Percentiles rank a stretch among this genome's conserved stretches.
Evolutionary conservation across 2,113 vertebrate genomes (phyloP).

Genomic region (Stigmatopora argus): DNA sequence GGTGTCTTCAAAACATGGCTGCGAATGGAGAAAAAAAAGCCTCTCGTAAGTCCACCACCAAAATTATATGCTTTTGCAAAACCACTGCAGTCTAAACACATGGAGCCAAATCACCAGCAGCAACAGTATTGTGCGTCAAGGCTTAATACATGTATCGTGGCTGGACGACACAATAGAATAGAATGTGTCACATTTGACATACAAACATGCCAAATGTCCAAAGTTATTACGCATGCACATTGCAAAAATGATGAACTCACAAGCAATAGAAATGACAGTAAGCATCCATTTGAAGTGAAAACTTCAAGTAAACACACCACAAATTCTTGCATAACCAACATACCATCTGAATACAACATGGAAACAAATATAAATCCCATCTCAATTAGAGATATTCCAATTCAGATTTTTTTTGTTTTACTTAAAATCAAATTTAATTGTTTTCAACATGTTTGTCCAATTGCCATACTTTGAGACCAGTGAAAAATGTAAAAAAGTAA

Average conservation of each 20-base stretch:
- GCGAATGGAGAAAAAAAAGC: conserved; percentile 35
- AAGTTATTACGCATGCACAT: not conserved
- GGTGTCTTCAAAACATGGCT: conserved; percentile 54
- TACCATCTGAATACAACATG: not conserved
- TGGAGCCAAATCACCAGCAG: conserved; percentile 44
- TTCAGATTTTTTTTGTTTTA: too few relatives aligned
- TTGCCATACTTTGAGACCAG: too few relatives aligned
- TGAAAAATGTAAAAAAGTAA: too few relatives aligned
- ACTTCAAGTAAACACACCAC: not conserved
- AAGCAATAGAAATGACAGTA: not conserved
- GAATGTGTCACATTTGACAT: not conserved
- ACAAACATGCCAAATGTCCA: not conserved
- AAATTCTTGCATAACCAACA: not conserved
- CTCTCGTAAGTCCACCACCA: conserved; percentile 37
- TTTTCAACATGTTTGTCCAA: too few relatives aligned
- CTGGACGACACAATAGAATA: conserved; percentile 27
- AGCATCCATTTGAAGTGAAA: not conserved
- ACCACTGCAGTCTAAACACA: conserved; percentile 56
- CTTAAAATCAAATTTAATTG: too few relatives aligned
- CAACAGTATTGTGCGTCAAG: conserved; percentile 32
- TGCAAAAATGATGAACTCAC: not conserved
- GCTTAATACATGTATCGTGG: conserved; percentile 29
- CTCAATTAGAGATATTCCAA: too few relatives aligned
- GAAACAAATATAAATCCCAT: not conserved
- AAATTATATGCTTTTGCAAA: conserved; percentile 62